These are phyloP conservation scores for Andinoacara biseriatus DNA, from an alignment of 2,113 vertebrate species.

Conservation along the genomic window DNA sequence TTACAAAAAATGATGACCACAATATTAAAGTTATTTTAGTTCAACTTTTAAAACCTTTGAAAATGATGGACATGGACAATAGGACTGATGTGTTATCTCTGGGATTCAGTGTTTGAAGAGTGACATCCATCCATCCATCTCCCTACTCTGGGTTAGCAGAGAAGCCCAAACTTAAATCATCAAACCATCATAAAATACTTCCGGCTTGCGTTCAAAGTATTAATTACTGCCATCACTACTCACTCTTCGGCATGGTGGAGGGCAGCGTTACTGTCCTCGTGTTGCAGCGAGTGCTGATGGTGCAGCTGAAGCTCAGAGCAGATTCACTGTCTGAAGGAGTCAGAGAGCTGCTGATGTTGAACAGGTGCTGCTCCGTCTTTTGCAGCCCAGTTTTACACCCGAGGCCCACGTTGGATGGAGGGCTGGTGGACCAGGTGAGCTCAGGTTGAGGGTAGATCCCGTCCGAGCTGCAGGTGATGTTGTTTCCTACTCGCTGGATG, in stretches of 20 bases:
- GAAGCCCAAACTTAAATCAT: no score
- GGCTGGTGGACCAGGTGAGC: neutral
- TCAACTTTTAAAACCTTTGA: no score
- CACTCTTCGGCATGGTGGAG: neutral
- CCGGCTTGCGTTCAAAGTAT: no score
- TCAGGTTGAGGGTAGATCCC: neutral
- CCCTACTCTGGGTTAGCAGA: no score
- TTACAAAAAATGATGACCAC: no score
- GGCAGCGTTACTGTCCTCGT: neutral
- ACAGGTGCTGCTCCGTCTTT: neutral
- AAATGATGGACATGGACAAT: no score
- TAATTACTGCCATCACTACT: fast-evolving
- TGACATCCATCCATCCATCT: no score
- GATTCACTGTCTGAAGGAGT: neutral
- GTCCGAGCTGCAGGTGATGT: constrained; percentile 8
- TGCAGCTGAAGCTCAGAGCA: constrained; percentile 50
- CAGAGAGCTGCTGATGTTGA: neutral
- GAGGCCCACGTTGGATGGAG: neutral
- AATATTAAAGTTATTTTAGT: no score
- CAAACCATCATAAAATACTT: no score
- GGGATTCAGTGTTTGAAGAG: no score
- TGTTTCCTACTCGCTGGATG: neutral
- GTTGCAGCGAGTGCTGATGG: constrained; percentile 5
- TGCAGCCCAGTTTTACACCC: constrained; percentile 7
- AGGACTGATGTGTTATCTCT: no score